Percentiles rank a stretch among this genome's conserved stretches.
phyloP scores from a whole-genome alignment of 2,888 invertebrate genomes.

The Drosophila setosimentum region DNA sequence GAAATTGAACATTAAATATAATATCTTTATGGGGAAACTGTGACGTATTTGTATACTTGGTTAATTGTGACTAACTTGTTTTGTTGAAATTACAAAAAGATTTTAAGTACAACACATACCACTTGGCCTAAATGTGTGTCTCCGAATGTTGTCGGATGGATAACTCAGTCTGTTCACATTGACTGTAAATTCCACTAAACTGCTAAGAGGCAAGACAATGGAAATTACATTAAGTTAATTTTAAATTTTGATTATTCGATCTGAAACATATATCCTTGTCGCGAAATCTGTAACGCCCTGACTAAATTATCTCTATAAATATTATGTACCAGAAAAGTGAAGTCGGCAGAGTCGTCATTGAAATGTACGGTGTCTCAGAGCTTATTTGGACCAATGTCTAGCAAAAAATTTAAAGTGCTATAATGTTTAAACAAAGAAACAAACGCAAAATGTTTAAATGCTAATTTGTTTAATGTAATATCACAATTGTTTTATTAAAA shows the following conservation, averaged over 20 bases:
- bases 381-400: too few species aligned
- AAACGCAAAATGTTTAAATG: too few species aligned
- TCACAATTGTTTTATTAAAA: too few species aligned
- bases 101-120: not conserved
- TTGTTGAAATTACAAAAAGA: not conserved
- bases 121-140: not conserved
- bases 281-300: not conserved
- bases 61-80: constrained; percentile 3
- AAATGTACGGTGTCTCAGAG: too few species aligned
- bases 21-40: constrained; percentile 48
- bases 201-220: not conserved
- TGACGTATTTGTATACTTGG: constrained; percentile 34
- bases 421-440: too few species aligned
- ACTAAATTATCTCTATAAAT: not conserved
- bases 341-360: not conserved
- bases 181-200: not conserved
- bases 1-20: constrained; percentile 49
- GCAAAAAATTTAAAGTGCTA: too few species aligned
- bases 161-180: not conserved
- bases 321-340: not conserved
- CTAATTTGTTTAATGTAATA: too few species aligned
- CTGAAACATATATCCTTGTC: not conserved
- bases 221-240: not conserved
- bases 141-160: not conserved
- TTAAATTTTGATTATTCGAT: not conserved